Conservation (phyloP, 2,797 vertebrate species). For the Potorous gilbertii region DNA sequence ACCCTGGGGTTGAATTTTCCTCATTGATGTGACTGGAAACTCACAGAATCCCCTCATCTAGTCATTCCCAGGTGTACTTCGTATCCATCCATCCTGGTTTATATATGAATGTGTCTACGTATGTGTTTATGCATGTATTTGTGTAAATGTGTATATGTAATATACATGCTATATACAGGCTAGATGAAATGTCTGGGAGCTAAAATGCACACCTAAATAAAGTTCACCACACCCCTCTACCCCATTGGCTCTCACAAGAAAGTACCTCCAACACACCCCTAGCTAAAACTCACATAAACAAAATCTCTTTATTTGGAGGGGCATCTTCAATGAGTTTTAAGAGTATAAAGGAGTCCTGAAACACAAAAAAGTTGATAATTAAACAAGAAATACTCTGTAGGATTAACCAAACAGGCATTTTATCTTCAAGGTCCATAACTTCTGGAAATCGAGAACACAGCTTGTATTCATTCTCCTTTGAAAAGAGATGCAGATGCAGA, state of each 20-base stretch:
- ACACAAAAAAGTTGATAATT: no score
- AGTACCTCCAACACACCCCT: background rate
- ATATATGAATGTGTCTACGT: no score
- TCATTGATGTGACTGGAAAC: background rate
- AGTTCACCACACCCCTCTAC: background rate
- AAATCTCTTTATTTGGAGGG: background rate
- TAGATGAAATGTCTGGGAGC: background rate
- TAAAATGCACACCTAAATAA: background rate
- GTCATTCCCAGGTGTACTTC: background rate
- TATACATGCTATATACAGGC: no score
- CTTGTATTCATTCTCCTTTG: no score
- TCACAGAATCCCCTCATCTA: background rate
- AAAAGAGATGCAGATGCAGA: no score
- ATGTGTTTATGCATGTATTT: no score
- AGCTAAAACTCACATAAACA: background rate
- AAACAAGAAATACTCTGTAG: no score
- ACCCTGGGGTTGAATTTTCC: background rate
- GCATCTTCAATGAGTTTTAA: background rate
- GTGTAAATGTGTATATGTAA: no score
- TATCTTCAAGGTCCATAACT: no score
- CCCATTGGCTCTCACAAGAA: background rate
- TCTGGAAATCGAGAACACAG: no score
- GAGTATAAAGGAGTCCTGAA: background rate
- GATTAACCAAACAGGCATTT: no score
- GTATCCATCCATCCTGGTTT: background rate